These are phyloP conservation scores for Aleiodes testaceus DNA, from an alignment of 2,888 invertebrate genomes.

Conservation along the genomic window DNA sequence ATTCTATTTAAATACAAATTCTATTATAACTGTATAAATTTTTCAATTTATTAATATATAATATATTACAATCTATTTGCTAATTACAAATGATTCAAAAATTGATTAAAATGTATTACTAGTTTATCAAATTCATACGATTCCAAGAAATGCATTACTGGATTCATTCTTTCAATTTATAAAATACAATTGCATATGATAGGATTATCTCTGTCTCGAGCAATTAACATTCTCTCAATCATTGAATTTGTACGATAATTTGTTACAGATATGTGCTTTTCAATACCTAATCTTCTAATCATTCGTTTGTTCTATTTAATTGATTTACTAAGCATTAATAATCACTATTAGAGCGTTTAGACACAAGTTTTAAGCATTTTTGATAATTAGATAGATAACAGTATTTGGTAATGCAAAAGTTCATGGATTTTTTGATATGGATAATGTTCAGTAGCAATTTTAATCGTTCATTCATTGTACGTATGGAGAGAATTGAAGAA, in stretches of 20 bases:
- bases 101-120: background rate
- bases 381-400: conserved; percentile 7
- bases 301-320: conserved; percentile 5
- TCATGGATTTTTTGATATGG: background rate
- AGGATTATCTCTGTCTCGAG: background rate
- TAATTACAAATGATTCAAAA: conserved; percentile 24
- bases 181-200: conserved; percentile 23
- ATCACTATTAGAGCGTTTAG: conserved; percentile 5
- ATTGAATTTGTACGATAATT: conserved; percentile 28
- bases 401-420: conserved; percentile 21
- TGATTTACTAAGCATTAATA: conserved; percentile 11
- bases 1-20: background rate
- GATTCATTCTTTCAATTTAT: background rate
- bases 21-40: conserved; percentile 16
- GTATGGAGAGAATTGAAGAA: background rate
- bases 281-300: conserved; percentile 1
- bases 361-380: conserved; percentile 15
- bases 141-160: conserved; percentile 19
- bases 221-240: conserved; percentile 7
- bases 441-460: conserved; percentile 2
- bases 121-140: conserved; percentile 2
- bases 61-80: conserved; percentile 5
- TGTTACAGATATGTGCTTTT: conserved; percentile 16
- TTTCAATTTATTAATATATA: conserved; percentile 25
- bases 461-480: background rate